Base-by-base conservation (phyloP, 1,140 invertebrate genomes). In the Steinernema feltiae region DNA sequence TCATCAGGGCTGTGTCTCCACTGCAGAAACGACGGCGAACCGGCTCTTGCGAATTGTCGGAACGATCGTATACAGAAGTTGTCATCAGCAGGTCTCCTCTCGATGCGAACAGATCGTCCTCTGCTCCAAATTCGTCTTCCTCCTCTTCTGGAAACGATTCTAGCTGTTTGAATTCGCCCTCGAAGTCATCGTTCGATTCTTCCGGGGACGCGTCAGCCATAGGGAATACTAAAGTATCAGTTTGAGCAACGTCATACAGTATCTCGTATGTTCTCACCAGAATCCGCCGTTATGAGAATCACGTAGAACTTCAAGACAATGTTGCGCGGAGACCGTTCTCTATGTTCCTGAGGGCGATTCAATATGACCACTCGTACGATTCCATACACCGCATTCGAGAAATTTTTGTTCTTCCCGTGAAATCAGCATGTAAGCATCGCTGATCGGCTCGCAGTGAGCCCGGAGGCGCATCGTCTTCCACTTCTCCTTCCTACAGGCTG, bases 391-490 rank as follows among this genome's bases (percentile, higher is more conserved):
- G 46, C 15, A 27, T 81, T 77, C 17, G 7, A 53, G 81, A 17
- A 77, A 21, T 48, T 82, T 69, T 29, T 41, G 30, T 31, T 63
- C 53, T 24, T 86, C 83, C 53, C 83, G 83, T 18, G 81, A 77
- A 48, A 86, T 70, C 29, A 83, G 30, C 81, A 82, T 85, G 63
- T 81, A 85, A n/a, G 76, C 48, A 76, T 84, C 80, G 32, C 30
- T 48, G 32, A 79, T 41, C 12, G 46, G 69, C 1, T 31, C 69
- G 27, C 35, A 75, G 30, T 31, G 72, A 74, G 70, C 24, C 79
- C 3, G 2, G 0, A 30, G n/a, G 81, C 46, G 27, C 29, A 83
- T 77, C 27, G 85, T 82, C 35, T 80, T 82, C 84, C 84, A 83
- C 1, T 30, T n/a, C 29, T 78, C 75, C 35, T 30, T 78, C 21